Conservation (phyloP, 2,888 invertebrate species). For the Rosalia funebris region DNA sequence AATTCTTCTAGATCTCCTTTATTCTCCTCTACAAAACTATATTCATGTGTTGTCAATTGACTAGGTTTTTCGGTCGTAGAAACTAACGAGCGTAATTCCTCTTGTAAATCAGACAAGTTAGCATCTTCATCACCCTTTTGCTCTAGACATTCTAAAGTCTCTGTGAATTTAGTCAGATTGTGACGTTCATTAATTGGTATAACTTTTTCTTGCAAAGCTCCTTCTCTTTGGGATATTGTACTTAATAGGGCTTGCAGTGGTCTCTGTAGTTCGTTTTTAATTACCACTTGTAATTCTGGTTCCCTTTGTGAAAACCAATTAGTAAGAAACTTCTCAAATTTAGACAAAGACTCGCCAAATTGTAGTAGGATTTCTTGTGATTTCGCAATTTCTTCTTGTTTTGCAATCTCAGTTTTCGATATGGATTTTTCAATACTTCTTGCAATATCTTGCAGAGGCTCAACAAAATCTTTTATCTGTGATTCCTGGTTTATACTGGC, state of each 20-base stretch:
- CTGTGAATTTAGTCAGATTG: conserved; percentile 48
- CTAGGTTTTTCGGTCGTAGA: conserved; percentile 36
- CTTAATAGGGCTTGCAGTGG: conserved; percentile 53
- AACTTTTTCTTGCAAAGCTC: conserved; percentile 29
- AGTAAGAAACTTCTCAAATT: conserved; percentile 45
- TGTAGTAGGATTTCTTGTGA: conserved; percentile 10
- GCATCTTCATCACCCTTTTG: conserved; percentile 41
- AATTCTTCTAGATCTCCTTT: conserved; percentile 49
- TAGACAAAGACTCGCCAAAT: conserved; percentile 34
- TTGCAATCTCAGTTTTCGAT: conserved; percentile 44
- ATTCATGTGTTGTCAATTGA: conserved; percentile 32
- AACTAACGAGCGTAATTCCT: conserved; percentile 36
- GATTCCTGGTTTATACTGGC: conserved; percentile 62
- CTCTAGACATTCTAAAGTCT: conserved; percentile 47
- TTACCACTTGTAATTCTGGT: conserved; percentile 40
- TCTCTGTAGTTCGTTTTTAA: conserved; percentile 52
- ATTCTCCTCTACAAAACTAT: conserved; percentile 45
- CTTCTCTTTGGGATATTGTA: conserved; percentile 37
- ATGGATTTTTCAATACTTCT: conserved; percentile 52
- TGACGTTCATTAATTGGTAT: conserved; percentile 45
- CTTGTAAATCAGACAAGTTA: conserved; percentile 47
- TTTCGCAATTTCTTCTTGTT: conserved; percentile 39
- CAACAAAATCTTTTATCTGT: conserved; percentile 59
- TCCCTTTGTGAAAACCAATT: conserved; percentile 37
- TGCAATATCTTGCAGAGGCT: conserved; percentile 61